Percentiles rank a stretch among this genome's conserved stretches.
Evolutionary conservation across 2,888 invertebrate species (phyloP).

Genomic region (Flexamia atlantica): DNA sequence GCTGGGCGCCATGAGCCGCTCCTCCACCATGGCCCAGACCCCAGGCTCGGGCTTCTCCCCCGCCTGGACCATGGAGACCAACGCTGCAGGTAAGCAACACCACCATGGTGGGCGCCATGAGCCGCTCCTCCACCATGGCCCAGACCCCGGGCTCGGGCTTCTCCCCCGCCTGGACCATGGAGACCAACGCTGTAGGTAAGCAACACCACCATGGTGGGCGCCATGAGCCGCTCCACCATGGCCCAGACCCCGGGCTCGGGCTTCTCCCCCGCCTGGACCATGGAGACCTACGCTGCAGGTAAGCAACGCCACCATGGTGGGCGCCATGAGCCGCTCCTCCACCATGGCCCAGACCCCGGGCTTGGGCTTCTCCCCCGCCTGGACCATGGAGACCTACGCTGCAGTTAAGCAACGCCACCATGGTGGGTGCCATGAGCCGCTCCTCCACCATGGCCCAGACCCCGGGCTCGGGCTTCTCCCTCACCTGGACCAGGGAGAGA

Average conservation of each 20-base stretch:
- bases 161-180: conserved; percentile 72
- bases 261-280: conserved; percentile 73
- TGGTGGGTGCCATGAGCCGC: too few species aligned
- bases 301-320: too few species aligned
- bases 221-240: neutral
- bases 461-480: too few species aligned
- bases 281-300: neutral
- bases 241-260: conserved; percentile 59
- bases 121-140: neutral
- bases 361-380: too few species aligned
- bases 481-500: too few species aligned
- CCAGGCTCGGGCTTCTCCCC: conserved; percentile 70
- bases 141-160: conserved; percentile 66
- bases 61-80: conserved; percentile 73
- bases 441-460: too few species aligned
- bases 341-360: too few species aligned
- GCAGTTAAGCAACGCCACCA: too few species aligned
- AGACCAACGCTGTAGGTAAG: neutral
- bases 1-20: conserved; percentile 82
- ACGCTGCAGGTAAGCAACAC: neutral
- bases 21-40: conserved; percentile 75
- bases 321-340: too few species aligned
- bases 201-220: too few species aligned
- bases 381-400: too few species aligned
- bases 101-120: neutral